A percentile compares a stretch with the other conserved stretches of the same genome.
Evolutionary conservation across 1,140 invertebrate genomes (phyloP).

Genomic region (Drosophila subobscura): DNA sequence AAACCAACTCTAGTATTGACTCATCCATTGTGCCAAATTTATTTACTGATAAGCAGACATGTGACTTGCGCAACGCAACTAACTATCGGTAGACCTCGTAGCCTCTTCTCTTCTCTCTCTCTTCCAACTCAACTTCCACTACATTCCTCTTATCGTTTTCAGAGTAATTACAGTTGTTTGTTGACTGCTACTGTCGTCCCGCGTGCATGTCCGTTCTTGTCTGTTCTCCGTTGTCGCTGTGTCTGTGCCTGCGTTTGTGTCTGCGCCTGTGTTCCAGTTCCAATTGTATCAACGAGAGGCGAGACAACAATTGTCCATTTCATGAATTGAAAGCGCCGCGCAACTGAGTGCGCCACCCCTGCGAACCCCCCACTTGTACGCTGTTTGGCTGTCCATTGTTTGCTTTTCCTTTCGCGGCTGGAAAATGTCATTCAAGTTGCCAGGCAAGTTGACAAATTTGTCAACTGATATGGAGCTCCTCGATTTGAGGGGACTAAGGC

Average conservation of each 20-base stretch:
- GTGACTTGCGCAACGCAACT: constrained; percentile 37
- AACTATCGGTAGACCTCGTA: background rate
- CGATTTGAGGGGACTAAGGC: constrained; percentile 50
- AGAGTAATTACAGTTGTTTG: constrained; percentile 71
- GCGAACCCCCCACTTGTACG: background rate
- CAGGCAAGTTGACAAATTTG: constrained; percentile 73
- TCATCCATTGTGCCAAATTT: constrained; percentile 29
- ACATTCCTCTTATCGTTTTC: constrained; percentile 29
- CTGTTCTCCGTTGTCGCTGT: constrained; percentile 28
- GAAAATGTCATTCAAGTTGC: constrained; percentile 80
- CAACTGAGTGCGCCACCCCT: background rate
- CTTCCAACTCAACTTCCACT: constrained; percentile 31
- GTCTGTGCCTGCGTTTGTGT: constrained; percentile 9
- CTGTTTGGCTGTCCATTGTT: constrained; percentile 66
- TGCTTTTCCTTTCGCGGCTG: constrained; percentile 40
- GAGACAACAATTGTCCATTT: constrained; percentile 78
- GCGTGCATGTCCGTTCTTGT: background rate
- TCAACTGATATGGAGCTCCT: constrained; percentile 72
- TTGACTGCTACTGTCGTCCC: constrained; percentile 33
- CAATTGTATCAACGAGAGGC: constrained; percentile 43
- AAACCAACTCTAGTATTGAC: constrained; percentile 16
- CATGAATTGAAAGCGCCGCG: constrained; percentile 67
- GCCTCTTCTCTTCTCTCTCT: too few relatives aligned
- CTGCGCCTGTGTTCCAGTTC: constrained; percentile 11
- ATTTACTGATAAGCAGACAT: constrained; percentile 37